Evolutionary conservation across 1,140 invertebrate species (phyloP), one percentile per base, ranked within the genome.

Genomic region (Ptiloglossa arizonensis): DNA sequence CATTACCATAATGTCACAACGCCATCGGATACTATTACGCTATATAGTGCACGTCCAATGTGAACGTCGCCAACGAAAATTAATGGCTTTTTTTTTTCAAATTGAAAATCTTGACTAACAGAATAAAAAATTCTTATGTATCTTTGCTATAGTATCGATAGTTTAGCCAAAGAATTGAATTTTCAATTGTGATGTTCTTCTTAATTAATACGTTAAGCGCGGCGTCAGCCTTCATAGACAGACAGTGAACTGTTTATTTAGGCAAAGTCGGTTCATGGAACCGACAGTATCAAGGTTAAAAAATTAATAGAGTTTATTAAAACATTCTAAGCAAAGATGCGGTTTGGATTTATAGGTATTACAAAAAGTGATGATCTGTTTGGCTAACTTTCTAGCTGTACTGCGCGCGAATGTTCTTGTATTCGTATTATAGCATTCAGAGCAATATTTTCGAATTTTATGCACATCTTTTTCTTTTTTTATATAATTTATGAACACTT

Each of bases 231-330:
- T n/a, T 5, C 24, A 22, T 1, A 22, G 50, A 52, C 50, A 6
- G 50, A 2, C 50, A 11, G 1, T 22, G 6, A 15, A 52, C 0
- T 22, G 24, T 24, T 52, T 5, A 1, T 52, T 52, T 52, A 22
- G 22, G 0, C 4, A 5, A 2, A 5, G 50, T 52, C 22, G 22
- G 50, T 52, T 22, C n/a, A 0, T 52, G n/a, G 50, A 5, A 52
- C 50, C n/a, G 50, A n/a, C 46, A 50, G 46, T 50, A 50, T 50
- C 1, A 50, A 50, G 9, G 19, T 50, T 50, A 50, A 50, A 19
- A 48, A 48, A 13, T 19, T n/a, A 64, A n/a, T 52, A 15, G 0
- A 62, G 1, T 52, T 62, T 72, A 72, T 72, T 72, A 38, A 72
- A 62, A 62, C 29, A 62, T 50, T 60, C 19, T 72, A 62, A 62